Evolutionary conservation across 2,797 vertebrate species (phyloP).

Genomic region (Danio albolineatus): DNA sequence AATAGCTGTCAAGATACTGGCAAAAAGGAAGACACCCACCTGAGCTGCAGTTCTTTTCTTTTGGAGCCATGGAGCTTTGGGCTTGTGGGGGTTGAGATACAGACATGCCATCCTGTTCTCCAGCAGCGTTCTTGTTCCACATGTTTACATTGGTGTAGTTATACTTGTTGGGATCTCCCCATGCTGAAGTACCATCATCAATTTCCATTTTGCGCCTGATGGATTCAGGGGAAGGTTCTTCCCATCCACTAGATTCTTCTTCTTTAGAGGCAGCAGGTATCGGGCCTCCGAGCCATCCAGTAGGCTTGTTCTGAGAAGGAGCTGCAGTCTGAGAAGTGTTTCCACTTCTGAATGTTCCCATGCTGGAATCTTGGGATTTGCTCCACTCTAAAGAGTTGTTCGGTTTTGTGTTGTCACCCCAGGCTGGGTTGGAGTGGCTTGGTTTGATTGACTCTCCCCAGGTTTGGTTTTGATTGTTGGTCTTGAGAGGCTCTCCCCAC

Average conservation of each 20-base stretch:
- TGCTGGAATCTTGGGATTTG: slow-evolving; percentile 81
- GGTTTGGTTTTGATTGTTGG: slow-evolving; percentile 82
- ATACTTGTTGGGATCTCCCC: slow-evolving; percentile 95
- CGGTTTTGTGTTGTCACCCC: slow-evolving; percentile 85
- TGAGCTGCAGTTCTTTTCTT: slow-evolving; percentile 78
- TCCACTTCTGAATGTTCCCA: slow-evolving; percentile 81
- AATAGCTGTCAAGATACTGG: slow-evolving; percentile 18
- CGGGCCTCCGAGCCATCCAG: slow-evolving; percentile 91
- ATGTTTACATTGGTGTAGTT: slow-evolving; percentile 89
- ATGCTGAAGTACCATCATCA: slow-evolving; percentile 95
- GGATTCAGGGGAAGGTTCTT: slow-evolving; percentile 96
- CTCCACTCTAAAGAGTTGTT: slow-evolving; percentile 85
- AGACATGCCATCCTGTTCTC: slow-evolving; percentile 84
- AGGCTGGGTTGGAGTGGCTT: slow-evolving; percentile 81
- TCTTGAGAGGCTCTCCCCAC: slow-evolving; percentile 89
- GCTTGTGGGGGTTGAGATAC: slow-evolving; percentile 73
- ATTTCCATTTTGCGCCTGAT: slow-evolving; percentile 95
- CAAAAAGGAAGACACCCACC: slow-evolving; percentile 72
- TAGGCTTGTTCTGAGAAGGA: slow-evolving; percentile 80
- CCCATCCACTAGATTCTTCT: slow-evolving; percentile 89
- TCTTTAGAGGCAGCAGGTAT: slow-evolving; percentile 86
- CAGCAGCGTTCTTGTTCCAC: slow-evolving; percentile 90
- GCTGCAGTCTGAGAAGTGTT: slow-evolving; percentile 56
- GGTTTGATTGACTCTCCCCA: slow-evolving; percentile 86
- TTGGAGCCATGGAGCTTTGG: slow-evolving; percentile 75